A percentile compares a stretch with the other conserved stretches of the same genome.
These are phyloP conservation scores for Catocala sponsa DNA, from an alignment of 2,888 invertebrate species.

Conservation along the genomic window DNA sequence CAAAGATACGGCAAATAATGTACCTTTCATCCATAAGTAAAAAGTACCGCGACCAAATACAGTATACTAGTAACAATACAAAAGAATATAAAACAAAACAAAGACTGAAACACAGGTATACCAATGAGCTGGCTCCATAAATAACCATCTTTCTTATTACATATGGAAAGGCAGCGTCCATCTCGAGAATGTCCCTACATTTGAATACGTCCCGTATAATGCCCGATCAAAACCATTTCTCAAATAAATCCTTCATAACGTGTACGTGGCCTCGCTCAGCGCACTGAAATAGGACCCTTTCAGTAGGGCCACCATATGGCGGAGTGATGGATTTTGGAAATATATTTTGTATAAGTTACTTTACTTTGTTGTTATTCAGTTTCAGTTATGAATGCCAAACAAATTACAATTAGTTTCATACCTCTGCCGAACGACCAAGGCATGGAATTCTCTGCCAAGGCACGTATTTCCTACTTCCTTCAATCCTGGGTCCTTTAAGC, in stretches of 20 bases:
- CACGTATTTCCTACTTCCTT: too few species aligned
- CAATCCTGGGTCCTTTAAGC: too few species aligned
- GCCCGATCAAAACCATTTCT: conserved; percentile 49
- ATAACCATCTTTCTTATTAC: conserved; percentile 9
- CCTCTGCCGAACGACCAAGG: too few species aligned
- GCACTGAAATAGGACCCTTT: conserved; percentile 45
- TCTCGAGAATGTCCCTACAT: conserved; percentile 27
- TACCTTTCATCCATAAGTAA: too few species aligned
- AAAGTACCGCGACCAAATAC: too few species aligned
- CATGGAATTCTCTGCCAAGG: too few species aligned
- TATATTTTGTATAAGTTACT: not conserved
- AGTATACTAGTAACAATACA: too few species aligned
- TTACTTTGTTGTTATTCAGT: not conserved
- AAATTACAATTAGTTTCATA: too few species aligned
- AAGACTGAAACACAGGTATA: not conserved
- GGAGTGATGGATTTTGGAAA: conserved; percentile 23
- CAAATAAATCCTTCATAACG: conserved; percentile 55
- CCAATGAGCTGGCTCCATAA: not conserved
- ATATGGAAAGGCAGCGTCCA: conserved; percentile 5
- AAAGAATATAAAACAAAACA: not conserved
- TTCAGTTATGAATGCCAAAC: not conserved
- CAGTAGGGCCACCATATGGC: conserved; percentile 29
- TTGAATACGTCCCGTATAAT: conserved; percentile 46
- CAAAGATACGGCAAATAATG: too few species aligned
- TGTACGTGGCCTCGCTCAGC: conserved; percentile 32